Conservation (phyloP, 2,888 invertebrate genomes). For the Argyra leucocephala region DNA sequence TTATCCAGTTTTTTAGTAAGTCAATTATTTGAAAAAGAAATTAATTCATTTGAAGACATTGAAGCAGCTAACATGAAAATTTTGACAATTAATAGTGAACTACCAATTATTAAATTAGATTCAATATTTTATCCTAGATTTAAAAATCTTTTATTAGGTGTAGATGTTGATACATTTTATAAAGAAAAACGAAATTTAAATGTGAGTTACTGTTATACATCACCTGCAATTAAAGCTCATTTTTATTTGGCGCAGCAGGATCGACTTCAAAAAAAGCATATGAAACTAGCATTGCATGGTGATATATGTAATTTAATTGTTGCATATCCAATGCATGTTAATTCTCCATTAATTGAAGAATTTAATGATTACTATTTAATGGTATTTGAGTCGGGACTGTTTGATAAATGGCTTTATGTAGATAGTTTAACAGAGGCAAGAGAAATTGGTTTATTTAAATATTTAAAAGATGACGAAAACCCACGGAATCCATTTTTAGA, state of each 20-base stretch:
- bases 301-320: neutral
- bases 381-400: neutral
- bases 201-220: neutral
- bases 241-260: neutral
- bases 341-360: neutral
- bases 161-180: neutral
- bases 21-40: neutral
- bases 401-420: neutral
- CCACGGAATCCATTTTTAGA: neutral
- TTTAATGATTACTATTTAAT: neutral
- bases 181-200: neutral
- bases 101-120: neutral
- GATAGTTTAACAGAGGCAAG: neutral
- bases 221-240: neutral
- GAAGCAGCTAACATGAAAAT: neutral
- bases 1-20: neutral
- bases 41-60: neutral
- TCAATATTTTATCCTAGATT: neutral
- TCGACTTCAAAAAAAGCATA: neutral
- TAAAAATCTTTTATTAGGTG: neutral
- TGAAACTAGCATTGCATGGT: neutral
- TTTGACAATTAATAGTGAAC: neutral
- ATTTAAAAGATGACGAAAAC: neutral
- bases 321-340: neutral
- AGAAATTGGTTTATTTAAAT: neutral